Conservation (phyloP, 2,797 vertebrate species). For the Perodicticus potto region DNA sequence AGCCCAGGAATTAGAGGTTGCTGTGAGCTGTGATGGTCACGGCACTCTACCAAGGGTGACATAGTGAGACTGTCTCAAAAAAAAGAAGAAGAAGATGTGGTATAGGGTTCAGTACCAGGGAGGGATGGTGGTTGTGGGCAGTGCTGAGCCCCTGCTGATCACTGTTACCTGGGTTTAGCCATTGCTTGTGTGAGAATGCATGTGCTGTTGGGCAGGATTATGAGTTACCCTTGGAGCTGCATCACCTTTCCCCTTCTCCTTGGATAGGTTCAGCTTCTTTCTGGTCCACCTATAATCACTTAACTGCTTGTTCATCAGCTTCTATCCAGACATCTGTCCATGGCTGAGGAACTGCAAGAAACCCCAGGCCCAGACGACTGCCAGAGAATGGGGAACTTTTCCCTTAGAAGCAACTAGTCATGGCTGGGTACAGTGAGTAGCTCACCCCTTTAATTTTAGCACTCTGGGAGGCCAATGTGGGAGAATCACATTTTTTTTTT, state of each 20-base stretch:
- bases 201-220: neutral
- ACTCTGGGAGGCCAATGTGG: no score
- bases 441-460: no score
- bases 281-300: neutral
- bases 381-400: neutral
- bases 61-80: no score
- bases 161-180: neutral
- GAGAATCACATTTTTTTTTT: no score
- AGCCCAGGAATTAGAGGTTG: no score
- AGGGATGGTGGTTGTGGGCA: neutral
- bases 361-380: neutral
- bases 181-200: neutral
- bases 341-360: neutral
- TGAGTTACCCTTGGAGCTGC: neutral
- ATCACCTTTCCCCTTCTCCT: neutral
- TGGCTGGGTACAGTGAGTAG: no score
- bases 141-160: neutral
- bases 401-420: no score
- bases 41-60: no score
- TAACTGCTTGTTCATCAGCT: neutral
- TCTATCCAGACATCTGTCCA: neutral
- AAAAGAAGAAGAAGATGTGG: neutral
- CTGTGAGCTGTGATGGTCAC: no score
- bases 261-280: constrained; percentile 8
- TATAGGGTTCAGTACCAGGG: neutral